Conservation (phyloP, 2,113 vertebrate genomes). For the Mormoops blainvillei region DNA sequence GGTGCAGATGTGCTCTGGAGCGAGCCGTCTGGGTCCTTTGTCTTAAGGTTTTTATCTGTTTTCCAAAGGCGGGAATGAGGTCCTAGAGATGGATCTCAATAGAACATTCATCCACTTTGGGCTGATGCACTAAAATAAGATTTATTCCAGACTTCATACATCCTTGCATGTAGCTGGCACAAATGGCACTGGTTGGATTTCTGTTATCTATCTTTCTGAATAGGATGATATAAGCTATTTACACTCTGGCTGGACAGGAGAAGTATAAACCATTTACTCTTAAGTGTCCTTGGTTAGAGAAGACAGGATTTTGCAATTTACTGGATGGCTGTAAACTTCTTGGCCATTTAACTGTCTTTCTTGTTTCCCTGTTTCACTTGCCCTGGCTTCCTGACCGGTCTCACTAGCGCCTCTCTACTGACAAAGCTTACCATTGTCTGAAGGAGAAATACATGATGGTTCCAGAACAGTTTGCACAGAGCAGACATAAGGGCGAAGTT, state of each 20-base stretch:
- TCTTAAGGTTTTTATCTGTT: no score
- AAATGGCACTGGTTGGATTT: background rate
- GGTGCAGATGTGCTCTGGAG: no score
- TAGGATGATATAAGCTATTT: background rate
- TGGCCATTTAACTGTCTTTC: no score
- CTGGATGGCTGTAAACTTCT: no score
- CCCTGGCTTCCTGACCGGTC: background rate
- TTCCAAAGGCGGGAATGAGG: background rate
- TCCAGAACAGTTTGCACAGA: background rate
- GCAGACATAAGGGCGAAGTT: background rate
- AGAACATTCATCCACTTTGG: background rate
- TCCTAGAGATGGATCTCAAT: background rate
- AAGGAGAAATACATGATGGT: background rate
- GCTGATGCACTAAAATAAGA: background rate
- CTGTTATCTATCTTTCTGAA: background rate
- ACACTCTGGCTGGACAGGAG: background rate
- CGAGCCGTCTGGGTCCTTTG: no score
- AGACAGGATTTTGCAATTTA: no score
- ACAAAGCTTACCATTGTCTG: no score
- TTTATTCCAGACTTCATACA: background rate
- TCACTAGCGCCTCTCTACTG: background rate
- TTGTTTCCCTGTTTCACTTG: no score
- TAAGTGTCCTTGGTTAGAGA: no score
- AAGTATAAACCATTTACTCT: background rate
- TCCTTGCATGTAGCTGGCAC: background rate